Evolutionary conservation across 1,140 invertebrate species (phyloP).

Genomic region (Lordiphosa mommai): DNA sequence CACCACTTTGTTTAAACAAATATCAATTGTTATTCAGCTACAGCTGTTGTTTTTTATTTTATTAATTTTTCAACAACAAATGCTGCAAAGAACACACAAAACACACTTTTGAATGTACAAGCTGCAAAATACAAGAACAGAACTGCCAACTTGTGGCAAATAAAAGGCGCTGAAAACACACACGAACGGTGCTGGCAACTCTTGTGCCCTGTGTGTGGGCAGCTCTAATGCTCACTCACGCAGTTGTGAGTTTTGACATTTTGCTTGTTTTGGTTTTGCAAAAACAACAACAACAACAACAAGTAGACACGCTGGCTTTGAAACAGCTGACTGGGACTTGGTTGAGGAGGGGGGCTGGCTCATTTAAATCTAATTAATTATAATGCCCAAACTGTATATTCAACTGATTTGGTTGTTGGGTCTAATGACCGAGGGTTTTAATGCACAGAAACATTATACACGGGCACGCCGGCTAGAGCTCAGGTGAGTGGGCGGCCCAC

Average conservation of each 20-base stretch:
- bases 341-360: too few relatives aligned
- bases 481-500: constrained; percentile 28
- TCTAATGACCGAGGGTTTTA: constrained; percentile 11
- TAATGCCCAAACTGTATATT: too few relatives aligned
- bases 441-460: constrained; percentile 51
- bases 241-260: too few relatives aligned
- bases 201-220: too few relatives aligned
- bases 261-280: constrained; percentile 45
- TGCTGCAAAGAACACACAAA: constrained; percentile 22
- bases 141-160: constrained; percentile 26
- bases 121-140: constrained; percentile 21
- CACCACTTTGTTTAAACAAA: constrained; percentile 18
- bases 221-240: too few relatives aligned
- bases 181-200: too few relatives aligned
- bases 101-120: constrained; percentile 50
- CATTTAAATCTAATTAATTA: constrained; percentile 21
- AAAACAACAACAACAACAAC: constrained; percentile 20
- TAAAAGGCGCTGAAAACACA: too few relatives aligned
- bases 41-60: constrained; percentile 13
- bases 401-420: too few relatives aligned
- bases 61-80: constrained; percentile 35
- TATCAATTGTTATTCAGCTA: not conserved
- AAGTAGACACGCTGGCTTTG: constrained; percentile 27
- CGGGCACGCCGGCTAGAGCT: constrained; percentile 50
- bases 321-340: not conserved